Conservation (phyloP, 2,113 vertebrate species). For the Atherinomorus stipes region DNA sequence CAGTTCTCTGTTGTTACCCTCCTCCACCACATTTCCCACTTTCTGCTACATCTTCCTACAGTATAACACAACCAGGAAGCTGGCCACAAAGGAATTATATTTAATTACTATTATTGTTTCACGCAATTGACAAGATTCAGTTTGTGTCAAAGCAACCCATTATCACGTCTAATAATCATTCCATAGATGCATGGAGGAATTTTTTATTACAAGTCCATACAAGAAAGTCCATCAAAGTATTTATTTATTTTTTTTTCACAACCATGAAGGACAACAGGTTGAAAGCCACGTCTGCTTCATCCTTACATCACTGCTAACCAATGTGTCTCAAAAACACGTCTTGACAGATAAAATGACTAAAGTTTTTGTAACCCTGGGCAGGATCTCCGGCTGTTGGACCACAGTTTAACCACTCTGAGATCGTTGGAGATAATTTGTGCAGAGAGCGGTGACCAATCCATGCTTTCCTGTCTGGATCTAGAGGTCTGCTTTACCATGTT, state of each 20-base stretch:
- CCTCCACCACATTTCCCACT: neutral
- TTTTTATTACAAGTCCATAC: too few relatives aligned
- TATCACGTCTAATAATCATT: too few relatives aligned
- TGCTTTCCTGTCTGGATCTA: constrained; percentile 75
- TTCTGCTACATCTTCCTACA: neutral
- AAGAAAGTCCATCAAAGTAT: too few relatives aligned
- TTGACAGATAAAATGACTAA: neutral
- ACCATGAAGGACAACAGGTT: too few relatives aligned
- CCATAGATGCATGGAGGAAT: too few relatives aligned
- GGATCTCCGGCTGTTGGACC: constrained; percentile 87
- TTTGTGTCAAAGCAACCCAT: neutral
- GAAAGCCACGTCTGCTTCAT: too few relatives aligned
- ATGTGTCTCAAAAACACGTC: neutral
- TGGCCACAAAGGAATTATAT: neutral
- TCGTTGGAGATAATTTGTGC: constrained; percentile 84
- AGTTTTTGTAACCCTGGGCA: constrained; percentile 44
- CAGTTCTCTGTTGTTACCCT: neutral
- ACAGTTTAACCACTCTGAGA: constrained; percentile 81
- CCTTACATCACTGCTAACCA: too few relatives aligned
- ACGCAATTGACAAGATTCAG: neutral
- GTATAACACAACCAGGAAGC: neutral
- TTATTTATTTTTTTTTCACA: too few relatives aligned
- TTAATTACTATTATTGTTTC: neutral
- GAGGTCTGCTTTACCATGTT: constrained; percentile 80
- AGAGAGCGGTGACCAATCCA: constrained; percentile 74